Base-by-base conservation (phyloP, 2,113 vertebrate species). In the Arenaria interpres region DNA sequence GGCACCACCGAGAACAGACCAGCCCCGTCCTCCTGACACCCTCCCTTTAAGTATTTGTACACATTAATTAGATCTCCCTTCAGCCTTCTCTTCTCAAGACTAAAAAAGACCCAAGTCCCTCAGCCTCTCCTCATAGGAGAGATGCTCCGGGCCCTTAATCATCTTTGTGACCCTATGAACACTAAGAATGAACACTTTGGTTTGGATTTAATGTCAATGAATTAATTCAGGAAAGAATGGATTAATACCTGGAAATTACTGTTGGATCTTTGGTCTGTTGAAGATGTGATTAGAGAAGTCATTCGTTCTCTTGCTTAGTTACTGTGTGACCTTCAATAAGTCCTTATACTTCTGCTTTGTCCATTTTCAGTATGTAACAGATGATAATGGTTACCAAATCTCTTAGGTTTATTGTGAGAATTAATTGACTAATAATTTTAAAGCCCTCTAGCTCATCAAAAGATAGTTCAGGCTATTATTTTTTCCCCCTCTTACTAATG, bases 371-470 rank as follows among this genome's bases (percentile, higher is more conserved):
- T 50, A 57, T 9, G 7, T 94, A 73, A 85, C 80, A 33, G 48
- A 73, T 96, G 56, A 56, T 66, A 89, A 92, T 94, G 48, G 51
- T 93, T 92, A 92, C 62, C 0, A 7, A 79, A 57, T 76, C 59
- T 85, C 37, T 69, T 71, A 89, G 46, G 20, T 80, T 92, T 79
- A 74, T 89, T 89, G 56, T 69, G 56, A 96, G 43, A 88, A 86
- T 91, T 89, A 84, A 92, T 90, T 77, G 32, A 32, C 60, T 94
- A 91, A 94, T 83, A 88, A 94, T 84, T 96, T 93, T 87, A 81
- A 95, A 87, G 57, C 71, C 48, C 54, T 96, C 30, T 71, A 85
- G 77, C 76, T 94, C 68, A 84, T 95, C 86, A 86, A 83, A 96
- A 85, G 67, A 33, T 71, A 73, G 66, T 76, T 85, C 79, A 83